phyloP scores from a whole-genome alignment of 2,888 invertebrate species.

The Agapostemon virescens region DNA sequence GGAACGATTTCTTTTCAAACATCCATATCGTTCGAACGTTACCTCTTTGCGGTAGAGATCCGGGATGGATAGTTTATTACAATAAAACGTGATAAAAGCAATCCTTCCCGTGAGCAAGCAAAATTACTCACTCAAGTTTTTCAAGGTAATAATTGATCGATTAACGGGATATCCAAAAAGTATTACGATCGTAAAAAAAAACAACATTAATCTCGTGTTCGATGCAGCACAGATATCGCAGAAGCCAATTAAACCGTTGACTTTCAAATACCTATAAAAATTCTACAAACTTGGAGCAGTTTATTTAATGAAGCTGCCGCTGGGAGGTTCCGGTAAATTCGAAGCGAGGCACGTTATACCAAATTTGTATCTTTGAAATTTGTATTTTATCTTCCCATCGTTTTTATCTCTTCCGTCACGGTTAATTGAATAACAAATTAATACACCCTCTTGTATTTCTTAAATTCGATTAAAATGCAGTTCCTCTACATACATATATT shows the following conservation, averaged over 20 bases:
- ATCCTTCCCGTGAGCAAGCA: not conserved
- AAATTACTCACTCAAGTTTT: not conserved
- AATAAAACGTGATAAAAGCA: not conserved
- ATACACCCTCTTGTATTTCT: not conserved
- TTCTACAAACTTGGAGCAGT: not conserved
- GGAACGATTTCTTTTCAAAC: not conserved
- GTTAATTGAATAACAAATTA: not conserved
- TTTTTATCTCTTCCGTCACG: not conserved
- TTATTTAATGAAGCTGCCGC: not conserved
- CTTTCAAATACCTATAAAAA: constrained; percentile 2
- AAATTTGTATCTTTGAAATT: too few relatives aligned
- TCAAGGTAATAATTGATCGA: not conserved
- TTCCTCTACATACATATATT: not conserved
- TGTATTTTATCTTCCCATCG: not conserved
- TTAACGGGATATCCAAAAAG: not conserved
- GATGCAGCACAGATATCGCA: not conserved
- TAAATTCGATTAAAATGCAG: not conserved
- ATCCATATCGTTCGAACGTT: not conserved
- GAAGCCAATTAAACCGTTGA: not conserved
- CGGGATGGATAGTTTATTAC: not conserved
- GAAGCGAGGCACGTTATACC: too few relatives aligned
- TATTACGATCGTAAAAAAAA: not conserved
- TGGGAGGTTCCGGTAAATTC: not conserved
- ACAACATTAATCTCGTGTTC: not conserved
- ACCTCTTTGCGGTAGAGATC: not conserved